Percentiles rank a stretch among this genome's conserved stretches.
phyloP scores from a whole-genome alignment of 1,140 invertebrate species.

The Pristionchus pacificus region DNA sequence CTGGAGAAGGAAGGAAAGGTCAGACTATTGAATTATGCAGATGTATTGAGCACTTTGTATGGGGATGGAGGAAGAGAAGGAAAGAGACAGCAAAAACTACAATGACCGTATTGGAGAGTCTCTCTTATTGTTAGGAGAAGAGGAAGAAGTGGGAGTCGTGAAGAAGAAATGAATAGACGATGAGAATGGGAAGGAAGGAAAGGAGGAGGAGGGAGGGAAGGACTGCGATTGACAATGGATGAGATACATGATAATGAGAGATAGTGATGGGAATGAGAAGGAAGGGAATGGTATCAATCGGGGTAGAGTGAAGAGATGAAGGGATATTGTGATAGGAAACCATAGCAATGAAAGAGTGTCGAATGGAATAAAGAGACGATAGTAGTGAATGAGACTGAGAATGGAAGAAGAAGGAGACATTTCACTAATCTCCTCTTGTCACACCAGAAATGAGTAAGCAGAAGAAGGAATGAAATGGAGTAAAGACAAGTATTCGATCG shows the following conservation, averaged over 20 bases:
- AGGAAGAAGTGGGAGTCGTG: neutral
- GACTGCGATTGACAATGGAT: neutral
- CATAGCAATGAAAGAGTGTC: slow-evolving; percentile 3
- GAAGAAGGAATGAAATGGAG: no score
- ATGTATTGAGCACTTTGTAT: no score
- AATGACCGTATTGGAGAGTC: neutral
- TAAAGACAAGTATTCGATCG: no score
- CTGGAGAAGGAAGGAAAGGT: neutral
- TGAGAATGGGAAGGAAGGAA: neutral
- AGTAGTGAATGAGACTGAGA: neutral
- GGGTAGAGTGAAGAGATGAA: no score
- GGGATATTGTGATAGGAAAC: slow-evolving; percentile 4
- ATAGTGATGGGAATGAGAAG: no score
- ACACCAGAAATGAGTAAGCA: no score
- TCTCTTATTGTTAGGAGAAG: neutral
- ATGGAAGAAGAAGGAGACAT: neutral
- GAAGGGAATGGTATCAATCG: no score
- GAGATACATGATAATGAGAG: no score
- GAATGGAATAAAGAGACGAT: neutral
- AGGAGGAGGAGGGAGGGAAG: neutral
- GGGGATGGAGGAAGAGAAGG: neutral
- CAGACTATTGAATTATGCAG: no score
- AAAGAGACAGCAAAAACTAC: slow-evolving; percentile 1
- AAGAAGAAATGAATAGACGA: no score
- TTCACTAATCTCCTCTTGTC: neutral